These are phyloP conservation scores for Palythoa caribaeorum DNA, from an alignment of 92 coral and sea anemone species.

Conservation along the genomic window DNA sequence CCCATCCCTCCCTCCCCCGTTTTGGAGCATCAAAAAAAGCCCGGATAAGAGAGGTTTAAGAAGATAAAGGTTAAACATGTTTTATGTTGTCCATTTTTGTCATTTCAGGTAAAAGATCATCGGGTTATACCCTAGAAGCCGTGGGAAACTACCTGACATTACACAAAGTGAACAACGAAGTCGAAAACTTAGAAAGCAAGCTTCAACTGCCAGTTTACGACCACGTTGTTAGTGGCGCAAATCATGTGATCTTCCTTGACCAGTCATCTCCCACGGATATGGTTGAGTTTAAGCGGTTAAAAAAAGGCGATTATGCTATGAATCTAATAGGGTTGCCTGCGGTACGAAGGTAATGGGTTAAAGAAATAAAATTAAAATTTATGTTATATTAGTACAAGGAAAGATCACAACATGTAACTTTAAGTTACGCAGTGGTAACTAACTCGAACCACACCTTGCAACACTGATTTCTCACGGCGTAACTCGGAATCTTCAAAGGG, in stretches of 20 bases:
- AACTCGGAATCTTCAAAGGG: too few species aligned
- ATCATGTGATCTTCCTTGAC: slow-evolving; percentile 66
- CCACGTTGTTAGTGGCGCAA: slow-evolving; percentile 75
- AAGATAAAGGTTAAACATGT: background rate
- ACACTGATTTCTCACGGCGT: too few species aligned
- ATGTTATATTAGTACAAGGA: background rate
- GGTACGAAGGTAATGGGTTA: background rate
- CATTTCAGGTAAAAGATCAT: slow-evolving; percentile 45
- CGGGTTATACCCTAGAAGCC: slow-evolving; percentile 76
- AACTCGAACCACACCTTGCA: too few species aligned
- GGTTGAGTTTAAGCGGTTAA: slow-evolving; percentile 55
- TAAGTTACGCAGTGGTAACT: too few species aligned
- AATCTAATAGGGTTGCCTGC: slow-evolving; percentile 19
- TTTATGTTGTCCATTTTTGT: background rate
- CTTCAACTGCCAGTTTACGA: slow-evolving; percentile 61
- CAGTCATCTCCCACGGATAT: slow-evolving; percentile 51
- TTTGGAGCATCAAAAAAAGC: too few species aligned
- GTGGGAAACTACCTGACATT: slow-evolving; percentile 76
- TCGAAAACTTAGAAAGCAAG: slow-evolving; percentile 69
- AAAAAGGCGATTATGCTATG: slow-evolving; percentile 73
- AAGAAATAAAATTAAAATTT: background rate
- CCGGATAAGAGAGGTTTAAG: background rate
- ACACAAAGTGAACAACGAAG: slow-evolving; percentile 71
- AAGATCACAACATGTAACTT: background rate
- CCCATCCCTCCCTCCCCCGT: too few species aligned